Base-by-base conservation (phyloP, 2,888 invertebrate species). In the Plusia festucae region DNA sequence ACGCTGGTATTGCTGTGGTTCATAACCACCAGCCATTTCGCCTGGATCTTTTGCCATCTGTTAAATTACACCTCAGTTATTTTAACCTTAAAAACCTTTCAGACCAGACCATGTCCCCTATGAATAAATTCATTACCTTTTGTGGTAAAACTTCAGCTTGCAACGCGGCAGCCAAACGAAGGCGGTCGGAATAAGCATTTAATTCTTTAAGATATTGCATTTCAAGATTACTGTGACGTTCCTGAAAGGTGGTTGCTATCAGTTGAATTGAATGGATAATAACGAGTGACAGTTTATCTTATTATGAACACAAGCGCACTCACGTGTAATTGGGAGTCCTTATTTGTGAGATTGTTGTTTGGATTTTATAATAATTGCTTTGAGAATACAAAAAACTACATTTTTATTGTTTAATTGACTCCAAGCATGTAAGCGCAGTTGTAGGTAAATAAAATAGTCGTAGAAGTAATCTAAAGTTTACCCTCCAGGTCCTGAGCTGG, bases 91-190 rank as follows among this genome's bases (percentile, higher is more conserved):
- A 7, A 27, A 30, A 1, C 1, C 30, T 9, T 30, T 16, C 2
- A 46, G 46, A 3, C 11, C 2, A 0, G 24, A 2, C 2, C 13
- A 24, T 24, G 15, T 34, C 2, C 2, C 13, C 2, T 32, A 15
- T 13, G 3, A 15, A 3, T 5, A 15, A 15, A 15, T 2, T 34
- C 6, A n/a, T 44, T 80, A 94, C 94, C 88, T 91, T 93, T 73
- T 79, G 82, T 1, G 94, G 94, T 6, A 90, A 68, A 20, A 93
- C 84, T 58, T 95, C 93, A 0, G 88, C 89, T 81, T 95, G 93
- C 44, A 95, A 76, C 0, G 95, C 93, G 0, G 95, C 93, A 6
- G 94, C 94, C 8, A 94, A 68, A 9, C 93, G 91, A 0, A 95
- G 87, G 2, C 91, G 89, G 15, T 93, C 88, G 0, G 95, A 92